These are phyloP conservation scores for Sycophaga agraensis DNA, from an alignment of 1,140 invertebrate genomes.

Conservation along the genomic window DNA sequence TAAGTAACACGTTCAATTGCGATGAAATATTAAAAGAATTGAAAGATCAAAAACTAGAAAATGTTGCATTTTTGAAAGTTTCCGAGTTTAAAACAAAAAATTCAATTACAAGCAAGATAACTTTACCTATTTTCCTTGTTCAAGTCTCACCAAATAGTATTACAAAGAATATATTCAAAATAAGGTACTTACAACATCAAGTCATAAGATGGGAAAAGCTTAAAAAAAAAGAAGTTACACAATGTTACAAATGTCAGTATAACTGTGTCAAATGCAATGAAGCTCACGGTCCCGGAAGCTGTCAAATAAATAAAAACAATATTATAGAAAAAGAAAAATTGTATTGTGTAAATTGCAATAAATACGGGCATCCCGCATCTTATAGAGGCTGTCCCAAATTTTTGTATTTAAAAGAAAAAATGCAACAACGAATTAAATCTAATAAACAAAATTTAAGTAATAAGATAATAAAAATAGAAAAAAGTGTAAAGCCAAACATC, in stretches of 20 bases:
- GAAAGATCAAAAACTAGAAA: neutral
- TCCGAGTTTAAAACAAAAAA: neutral
- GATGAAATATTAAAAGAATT: neutral
- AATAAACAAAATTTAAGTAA: no score
- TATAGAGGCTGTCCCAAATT: no score
- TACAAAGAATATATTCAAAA: neutral
- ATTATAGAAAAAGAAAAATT: neutral
- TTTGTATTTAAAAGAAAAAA: no score
- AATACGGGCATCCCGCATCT: no score
- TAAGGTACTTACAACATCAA: neutral
- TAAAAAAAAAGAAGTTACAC: slow-evolving; percentile 5
- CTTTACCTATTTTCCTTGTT: neutral
- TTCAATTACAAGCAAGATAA: neutral
- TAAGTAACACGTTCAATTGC: neutral
- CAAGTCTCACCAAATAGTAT: neutral
- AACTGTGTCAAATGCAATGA: slow-evolving; percentile 18
- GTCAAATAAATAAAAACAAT: neutral
- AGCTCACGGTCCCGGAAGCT: slow-evolving; percentile 1
- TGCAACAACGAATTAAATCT: no score
- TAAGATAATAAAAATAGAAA: no score
- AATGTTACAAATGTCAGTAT: slow-evolving; percentile 25
- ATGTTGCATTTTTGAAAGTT: neutral
- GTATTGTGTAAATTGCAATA: neutral
- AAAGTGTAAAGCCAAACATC: no score
- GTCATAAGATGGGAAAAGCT: slow-evolving; percentile 19